Base-by-base conservation (phyloP, 2,797 vertebrate species). In the Huso huso region DNA sequence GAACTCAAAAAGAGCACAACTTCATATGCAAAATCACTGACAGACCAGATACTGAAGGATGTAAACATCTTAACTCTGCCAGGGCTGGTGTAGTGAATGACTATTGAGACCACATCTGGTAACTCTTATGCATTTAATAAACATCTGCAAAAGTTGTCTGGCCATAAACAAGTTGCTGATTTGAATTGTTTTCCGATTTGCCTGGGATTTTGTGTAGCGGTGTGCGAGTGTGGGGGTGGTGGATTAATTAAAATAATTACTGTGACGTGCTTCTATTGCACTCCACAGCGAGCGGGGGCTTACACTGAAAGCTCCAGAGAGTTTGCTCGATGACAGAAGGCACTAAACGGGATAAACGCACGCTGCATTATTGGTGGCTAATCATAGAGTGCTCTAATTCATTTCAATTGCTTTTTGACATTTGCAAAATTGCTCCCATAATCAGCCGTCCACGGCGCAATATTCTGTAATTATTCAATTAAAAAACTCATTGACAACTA, bases 321-420 rank as follows among this genome's bases (percentile, higher is more conserved):
- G 49, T 52, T 51, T 13, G 58, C 64, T 50, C 37, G 62, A 61
- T 67, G 65, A 62, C 48, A 49, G 52, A 37, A 70, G 10, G 64
- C 73, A 53, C 69, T 74, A 67, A 84, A 90, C 83, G 88, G 85
- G 78, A 86, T 87, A 91, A 92, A 90, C 77, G 81, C 84, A 85
- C 83, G 83, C 86, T 86, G 81, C 90, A 82, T 89, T 91, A 88
- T 87, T 88, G 87, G 83, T 75, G 81, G 84, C 86, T 91, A 87
- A 91, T 92, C 85, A 80, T 86, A 86, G 86, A 90, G 82, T 84
- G 87, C 86, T 84, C 87, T 89, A 90, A 94, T 94, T 93, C 88
- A 91, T 92, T 93, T 94, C 91, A 93, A 94, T 91, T 91, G 92
- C 91, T 93, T 93, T 93, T 91, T 94, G 93, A 95, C 93, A 93